Conservation (phyloP, 2,797 vertebrate genomes). For the Malacoctenus gilli region DNA sequence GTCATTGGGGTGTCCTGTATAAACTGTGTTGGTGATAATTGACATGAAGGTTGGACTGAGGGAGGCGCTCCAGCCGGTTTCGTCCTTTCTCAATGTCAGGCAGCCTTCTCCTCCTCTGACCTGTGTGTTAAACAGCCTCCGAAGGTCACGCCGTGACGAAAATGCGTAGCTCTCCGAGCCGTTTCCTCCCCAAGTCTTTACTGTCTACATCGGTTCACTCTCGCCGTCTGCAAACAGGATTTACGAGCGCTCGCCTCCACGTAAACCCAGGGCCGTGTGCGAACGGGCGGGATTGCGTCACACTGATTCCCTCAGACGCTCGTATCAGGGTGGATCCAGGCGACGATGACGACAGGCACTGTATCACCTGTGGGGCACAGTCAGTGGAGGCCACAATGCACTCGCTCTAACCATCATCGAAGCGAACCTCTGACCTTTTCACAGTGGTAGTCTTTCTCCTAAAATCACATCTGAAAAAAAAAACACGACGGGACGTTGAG, state of each 20-base stretch:
- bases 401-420: too few species aligned
- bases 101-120: not conserved
- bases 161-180: conserved; percentile 14
- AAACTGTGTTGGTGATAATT: too few species aligned
- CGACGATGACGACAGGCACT: conserved; percentile 16
- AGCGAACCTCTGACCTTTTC: too few species aligned
- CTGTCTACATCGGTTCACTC: conserved; percentile 5
- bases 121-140: conserved; percentile 15
- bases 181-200: conserved; percentile 14
- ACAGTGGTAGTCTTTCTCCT: too few species aligned
- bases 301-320: conserved; percentile 24
- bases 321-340: conserved; percentile 34
- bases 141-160: conserved; percentile 36
- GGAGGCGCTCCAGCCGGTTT: not conserved
- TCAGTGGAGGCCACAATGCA: too few species aligned
- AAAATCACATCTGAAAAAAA: too few species aligned
- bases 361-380: too few species aligned
- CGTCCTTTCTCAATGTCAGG: not conserved
- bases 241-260: conserved; percentile 28
- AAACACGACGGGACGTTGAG: too few species aligned
- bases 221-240: conserved; percentile 30
- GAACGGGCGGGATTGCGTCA: conserved; percentile 31
- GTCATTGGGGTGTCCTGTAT: too few species aligned
- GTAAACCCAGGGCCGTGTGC: conserved; percentile 14
- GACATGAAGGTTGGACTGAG: too few species aligned